Percentiles rank a stretch among this genome's conserved stretches.
These are phyloP conservation scores for Grammomys surdaster DNA, from an alignment of 2,113 vertebrate genomes.

Conservation along the genomic window DNA sequence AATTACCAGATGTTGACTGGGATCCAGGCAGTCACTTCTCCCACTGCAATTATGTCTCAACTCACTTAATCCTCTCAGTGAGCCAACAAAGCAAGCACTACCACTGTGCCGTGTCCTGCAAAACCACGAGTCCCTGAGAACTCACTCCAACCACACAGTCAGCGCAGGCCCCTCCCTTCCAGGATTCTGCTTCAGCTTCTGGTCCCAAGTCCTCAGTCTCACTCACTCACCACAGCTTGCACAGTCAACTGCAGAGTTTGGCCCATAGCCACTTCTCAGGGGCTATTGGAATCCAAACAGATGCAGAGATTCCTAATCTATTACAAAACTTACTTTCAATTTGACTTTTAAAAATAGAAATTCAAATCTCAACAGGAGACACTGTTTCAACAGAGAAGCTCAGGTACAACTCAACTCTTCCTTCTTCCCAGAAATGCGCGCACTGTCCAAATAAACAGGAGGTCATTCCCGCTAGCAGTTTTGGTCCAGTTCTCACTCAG, in stretches of 20 bases:
- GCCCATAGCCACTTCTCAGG: background rate
- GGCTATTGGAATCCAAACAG: background rate
- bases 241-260: background rate
- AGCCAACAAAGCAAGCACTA: background rate
- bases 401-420: background rate
- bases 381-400: constrained; percentile 35
- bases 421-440: constrained; percentile 33
- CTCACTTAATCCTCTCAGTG: constrained; percentile 30
- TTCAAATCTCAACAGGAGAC: background rate
- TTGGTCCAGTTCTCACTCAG: background rate
- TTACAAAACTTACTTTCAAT: background rate
- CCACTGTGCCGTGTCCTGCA: background rate
- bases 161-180: background rate
- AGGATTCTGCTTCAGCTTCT: background rate
- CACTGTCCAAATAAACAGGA: constrained; percentile 37
- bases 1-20: background rate
- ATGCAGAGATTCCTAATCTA: background rate
- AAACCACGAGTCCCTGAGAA: background rate
- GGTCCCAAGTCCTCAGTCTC: background rate
- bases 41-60: background rate
- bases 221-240: no score
- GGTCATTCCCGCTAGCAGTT: constrained; percentile 10
- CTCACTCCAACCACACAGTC: background rate
- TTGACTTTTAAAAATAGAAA: constrained; percentile 42
- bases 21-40: background rate